These are phyloP conservation scores for Cerceris rybyensis DNA, from an alignment of 2,888 invertebrate genomes.

Conservation along the genomic window DNA sequence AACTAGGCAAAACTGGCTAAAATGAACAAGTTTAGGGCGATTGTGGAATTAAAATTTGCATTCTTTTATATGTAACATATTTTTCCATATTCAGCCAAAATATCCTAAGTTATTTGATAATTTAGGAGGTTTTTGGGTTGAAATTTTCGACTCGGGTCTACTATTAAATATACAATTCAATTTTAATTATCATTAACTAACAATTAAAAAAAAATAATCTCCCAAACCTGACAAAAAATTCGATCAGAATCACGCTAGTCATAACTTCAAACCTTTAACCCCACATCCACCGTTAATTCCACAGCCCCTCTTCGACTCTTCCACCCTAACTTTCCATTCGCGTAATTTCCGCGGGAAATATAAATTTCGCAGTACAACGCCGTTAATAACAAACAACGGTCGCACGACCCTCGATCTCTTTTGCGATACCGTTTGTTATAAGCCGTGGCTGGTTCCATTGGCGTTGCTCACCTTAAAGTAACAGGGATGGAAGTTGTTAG, in stretches of 20 bases:
- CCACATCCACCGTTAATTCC: neutral
- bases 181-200: too few relatives aligned
- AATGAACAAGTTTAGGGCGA: too few relatives aligned
- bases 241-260: neutral
- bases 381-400: constrained; percentile 29
- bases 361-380: neutral
- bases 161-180: too few relatives aligned
- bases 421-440: constrained; percentile 19
- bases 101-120: too few relatives aligned
- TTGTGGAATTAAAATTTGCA: too few relatives aligned
- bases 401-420: neutral
- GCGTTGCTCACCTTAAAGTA: neutral
- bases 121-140: too few relatives aligned
- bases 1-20: too few relatives aligned
- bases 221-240: too few relatives aligned
- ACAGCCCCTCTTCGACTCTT: neutral
- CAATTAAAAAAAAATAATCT: too few relatives aligned
- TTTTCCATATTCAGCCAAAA: too few relatives aligned
- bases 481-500: constrained; percentile 15
- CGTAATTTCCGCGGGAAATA: constrained; percentile 10
- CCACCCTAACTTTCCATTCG: neutral
- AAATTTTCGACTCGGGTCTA: too few relatives aligned
- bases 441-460: neutral
- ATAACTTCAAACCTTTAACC: neutral
- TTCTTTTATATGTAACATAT: too few relatives aligned